phyloP scores from a whole-genome alignment of 2,888 invertebrate genomes.

The Xestia c-nigrum region DNA sequence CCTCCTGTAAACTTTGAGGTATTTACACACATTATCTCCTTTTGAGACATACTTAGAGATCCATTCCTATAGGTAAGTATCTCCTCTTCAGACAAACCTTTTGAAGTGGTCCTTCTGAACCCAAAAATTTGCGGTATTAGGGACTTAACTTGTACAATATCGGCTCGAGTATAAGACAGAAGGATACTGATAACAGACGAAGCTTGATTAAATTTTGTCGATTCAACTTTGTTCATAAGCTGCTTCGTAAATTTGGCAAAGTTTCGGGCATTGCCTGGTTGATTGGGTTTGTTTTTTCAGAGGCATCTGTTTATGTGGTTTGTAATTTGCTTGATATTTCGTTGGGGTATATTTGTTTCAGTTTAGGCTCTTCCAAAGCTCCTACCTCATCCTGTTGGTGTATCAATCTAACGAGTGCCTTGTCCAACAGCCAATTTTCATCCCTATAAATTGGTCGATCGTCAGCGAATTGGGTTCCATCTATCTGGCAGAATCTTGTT shows the following conservation, averaged over 20 bases:
- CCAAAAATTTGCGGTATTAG: conserved; percentile 6
- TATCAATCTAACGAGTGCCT: no score
- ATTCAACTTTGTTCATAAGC: conserved; percentile 41
- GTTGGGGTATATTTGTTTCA: not conserved
- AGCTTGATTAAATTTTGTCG: conserved; percentile 56
- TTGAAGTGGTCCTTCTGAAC: conserved; percentile 40
- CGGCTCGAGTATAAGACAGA: conserved; percentile 25
- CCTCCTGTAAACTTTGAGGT: not conserved
- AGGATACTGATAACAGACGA: conserved; percentile 33
- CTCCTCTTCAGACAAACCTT: not conserved
- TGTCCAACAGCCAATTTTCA: no score
- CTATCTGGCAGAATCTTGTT: no score
- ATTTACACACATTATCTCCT: not conserved
- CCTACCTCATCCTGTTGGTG: no score
- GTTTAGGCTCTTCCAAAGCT: not conserved
- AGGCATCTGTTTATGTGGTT: not conserved
- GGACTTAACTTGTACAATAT: conserved; percentile 43
- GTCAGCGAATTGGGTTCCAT: no score
- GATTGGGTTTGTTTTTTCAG: conserved; percentile 34
- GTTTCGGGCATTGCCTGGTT: conserved; percentile 20
- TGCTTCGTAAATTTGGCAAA: conserved; percentile 32
- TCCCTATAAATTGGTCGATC: no score
- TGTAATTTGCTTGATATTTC: conserved; percentile 9
- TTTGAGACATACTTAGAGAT: not conserved
- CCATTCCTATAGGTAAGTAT: not conserved